These are phyloP conservation scores for Monodelphis domestica DNA, from an alignment of 2,797 vertebrate genomes.

Conservation along the genomic window DNA sequence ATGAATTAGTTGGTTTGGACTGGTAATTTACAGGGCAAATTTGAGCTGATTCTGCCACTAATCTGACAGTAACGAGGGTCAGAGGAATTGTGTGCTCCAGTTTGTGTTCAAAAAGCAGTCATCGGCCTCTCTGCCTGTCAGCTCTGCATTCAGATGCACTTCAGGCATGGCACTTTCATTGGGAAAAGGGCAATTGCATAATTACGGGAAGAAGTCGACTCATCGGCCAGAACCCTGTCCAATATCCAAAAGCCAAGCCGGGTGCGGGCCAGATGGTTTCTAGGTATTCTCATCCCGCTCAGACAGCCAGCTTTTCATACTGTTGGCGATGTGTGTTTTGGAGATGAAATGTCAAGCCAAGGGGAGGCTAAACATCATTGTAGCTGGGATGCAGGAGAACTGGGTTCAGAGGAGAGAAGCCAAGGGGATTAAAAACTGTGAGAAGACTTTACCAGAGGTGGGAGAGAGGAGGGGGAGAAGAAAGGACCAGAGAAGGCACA, in stretches of 20 bases:
- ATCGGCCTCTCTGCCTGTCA: neutral
- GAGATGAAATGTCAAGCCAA: neutral
- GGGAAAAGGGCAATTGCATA: conserved; percentile 5
- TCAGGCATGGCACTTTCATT: neutral
- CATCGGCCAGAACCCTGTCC: neutral
- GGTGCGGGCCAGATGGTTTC: neutral
- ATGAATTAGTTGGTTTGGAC: neutral
- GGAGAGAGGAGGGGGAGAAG: neutral
- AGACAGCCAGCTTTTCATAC: neutral
- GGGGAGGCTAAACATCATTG: neutral
- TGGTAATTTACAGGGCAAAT: conserved; percentile 55
- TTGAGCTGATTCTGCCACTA: conserved; percentile 61
- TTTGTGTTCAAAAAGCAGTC: conserved; percentile 6
- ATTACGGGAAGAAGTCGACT: neutral
- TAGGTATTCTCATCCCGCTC: neutral
- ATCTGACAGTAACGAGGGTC: conserved; percentile 38
- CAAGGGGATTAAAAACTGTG: neutral
- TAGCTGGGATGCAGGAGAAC: neutral
- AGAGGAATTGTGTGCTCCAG: neutral
- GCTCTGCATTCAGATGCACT: neutral
- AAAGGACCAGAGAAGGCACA: neutral
- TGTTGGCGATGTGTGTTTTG: neutral
- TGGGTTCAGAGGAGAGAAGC: neutral
- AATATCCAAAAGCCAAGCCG: neutral
- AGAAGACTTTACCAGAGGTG: neutral